Percentiles rank a stretch among this genome's conserved stretches.
Evolutionary conservation across 1,140 invertebrate genomes (phyloP).

Genomic region (Bemisia tabaci): DNA sequence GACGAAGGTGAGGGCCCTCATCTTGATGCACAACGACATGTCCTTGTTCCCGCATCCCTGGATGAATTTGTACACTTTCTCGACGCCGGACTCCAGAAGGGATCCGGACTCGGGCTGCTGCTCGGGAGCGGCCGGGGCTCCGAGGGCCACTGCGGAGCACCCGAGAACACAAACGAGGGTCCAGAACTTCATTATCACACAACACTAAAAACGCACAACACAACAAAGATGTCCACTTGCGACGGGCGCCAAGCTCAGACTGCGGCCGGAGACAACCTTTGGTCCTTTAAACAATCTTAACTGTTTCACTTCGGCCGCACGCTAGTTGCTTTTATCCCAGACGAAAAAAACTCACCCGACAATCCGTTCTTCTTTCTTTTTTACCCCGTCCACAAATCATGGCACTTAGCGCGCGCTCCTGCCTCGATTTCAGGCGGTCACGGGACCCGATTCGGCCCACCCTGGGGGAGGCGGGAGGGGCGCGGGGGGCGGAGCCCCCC

Average conservation of each 20-base stretch:
- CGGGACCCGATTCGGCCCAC: neutral
- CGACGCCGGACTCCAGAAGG: constrained; percentile 29
- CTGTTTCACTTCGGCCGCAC: neutral
- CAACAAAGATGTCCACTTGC: neutral
- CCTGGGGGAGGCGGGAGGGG: neutral
- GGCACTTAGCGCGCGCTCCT: neutral
- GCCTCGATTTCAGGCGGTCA: neutral
- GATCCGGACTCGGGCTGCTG: neutral
- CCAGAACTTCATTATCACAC: constrained; percentile 3
- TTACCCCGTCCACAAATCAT: neutral
- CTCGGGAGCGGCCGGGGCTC: constrained; percentile 13
- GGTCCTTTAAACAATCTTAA: neutral
- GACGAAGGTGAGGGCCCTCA: constrained; percentile 46
- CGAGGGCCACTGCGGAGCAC: constrained; percentile 6
- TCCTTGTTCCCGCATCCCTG: constrained; percentile 52
- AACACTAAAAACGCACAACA: constrained; percentile 3
- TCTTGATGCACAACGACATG: constrained; percentile 56
- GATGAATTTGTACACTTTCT: constrained; percentile 45
- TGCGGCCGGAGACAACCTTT: neutral
- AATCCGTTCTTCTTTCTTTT: neutral
- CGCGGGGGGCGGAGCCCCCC: too few relatives aligned
- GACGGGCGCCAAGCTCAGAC: neutral
- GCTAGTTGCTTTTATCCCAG: neutral
- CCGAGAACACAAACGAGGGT: constrained; percentile 17
- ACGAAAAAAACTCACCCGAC: neutral